Percentiles rank a stretch among this genome's conserved stretches.
Conservation (phyloP, 2,888 invertebrate species). For the Dugesia japonica region DNA sequence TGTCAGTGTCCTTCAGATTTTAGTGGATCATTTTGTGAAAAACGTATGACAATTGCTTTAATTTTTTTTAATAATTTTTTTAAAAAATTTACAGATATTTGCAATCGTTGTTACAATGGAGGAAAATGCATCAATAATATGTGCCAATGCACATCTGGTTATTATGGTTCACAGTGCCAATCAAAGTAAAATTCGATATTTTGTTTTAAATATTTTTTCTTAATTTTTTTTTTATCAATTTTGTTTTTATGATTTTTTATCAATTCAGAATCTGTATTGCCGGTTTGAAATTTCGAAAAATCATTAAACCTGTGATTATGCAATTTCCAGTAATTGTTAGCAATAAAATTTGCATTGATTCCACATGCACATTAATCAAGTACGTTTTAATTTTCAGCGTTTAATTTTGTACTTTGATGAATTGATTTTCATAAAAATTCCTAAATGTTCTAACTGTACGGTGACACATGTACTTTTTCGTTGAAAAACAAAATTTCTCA, state of each 20-base stretch:
- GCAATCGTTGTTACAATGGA: neutral
- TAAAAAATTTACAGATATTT: neutral
- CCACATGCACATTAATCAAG: neutral
- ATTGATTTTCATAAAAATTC: no score
- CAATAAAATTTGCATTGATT: neutral
- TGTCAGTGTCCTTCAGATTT: neutral
- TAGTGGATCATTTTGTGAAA: neutral
- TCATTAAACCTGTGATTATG: neutral
- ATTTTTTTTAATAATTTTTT: neutral
- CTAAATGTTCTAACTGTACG: no score
- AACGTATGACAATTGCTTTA: neutral
- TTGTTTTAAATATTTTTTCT: no score
- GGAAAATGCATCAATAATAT: conserved; percentile 5
- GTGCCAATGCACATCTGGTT: neutral
- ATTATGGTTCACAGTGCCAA: neutral
- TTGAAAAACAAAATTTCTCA: no score
- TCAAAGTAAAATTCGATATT: no score
- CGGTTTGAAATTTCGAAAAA: neutral
- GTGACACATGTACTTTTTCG: no score
- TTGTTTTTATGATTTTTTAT: no score
- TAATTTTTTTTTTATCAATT: no score
- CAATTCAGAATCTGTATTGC: neutral
- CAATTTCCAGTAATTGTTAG: conserved; percentile 12
- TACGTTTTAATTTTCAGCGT: neutral
- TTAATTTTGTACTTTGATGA: no score